Percentiles rank a stretch among this genome's conserved stretches.
Evolutionary conservation across 2,797 vertebrate genomes (phyloP).

Genomic region (Holocentrus rufus): DNA sequence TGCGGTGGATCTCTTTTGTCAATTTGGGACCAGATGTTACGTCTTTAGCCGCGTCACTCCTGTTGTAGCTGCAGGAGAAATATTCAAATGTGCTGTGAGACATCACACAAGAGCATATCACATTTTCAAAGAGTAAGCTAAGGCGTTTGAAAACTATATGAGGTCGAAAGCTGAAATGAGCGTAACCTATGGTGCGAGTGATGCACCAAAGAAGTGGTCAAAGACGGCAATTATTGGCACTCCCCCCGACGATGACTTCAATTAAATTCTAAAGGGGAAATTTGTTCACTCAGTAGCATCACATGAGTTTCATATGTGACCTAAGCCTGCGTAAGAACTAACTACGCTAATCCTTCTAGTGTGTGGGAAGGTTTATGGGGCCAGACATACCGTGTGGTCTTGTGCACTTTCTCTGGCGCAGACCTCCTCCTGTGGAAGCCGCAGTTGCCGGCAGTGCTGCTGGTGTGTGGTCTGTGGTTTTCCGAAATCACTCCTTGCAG

Average conservation of each 20-base stretch:
- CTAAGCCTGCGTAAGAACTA: conserved; percentile 45
- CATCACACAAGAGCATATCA: conserved; percentile 1
- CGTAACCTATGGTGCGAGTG: neutral
- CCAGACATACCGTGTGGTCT: conserved; percentile 63
- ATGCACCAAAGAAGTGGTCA: conserved; percentile 14
- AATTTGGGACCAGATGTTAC: conserved; percentile 22
- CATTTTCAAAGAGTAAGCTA: neutral
- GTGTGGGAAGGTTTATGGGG: conserved; percentile 49
- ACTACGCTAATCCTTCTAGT: conserved; percentile 55
- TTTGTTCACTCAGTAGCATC: conserved; percentile 42
- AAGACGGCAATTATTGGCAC: conserved; percentile 12
- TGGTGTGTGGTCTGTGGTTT: conserved; percentile 61
- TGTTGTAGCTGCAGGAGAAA: neutral
- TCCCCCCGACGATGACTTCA: conserved; percentile 29
- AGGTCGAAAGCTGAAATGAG: neutral
- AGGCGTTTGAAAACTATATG: neutral
- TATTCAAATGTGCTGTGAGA: conserved; percentile 9
- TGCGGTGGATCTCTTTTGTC: conserved; percentile 58
- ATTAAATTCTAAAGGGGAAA: neutral
- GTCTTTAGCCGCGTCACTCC: conserved; percentile 2
- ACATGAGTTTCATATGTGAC: conserved; percentile 64
- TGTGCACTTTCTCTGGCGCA: conserved; percentile 60
- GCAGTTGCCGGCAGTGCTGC: conserved; percentile 19
- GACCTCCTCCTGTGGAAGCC: conserved; percentile 65
- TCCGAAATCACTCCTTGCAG: conserved; percentile 73